These are phyloP conservation scores for Nasonia longicornis DNA, from an alignment of 1,140 invertebrate species.

Conservation along the genomic window DNA sequence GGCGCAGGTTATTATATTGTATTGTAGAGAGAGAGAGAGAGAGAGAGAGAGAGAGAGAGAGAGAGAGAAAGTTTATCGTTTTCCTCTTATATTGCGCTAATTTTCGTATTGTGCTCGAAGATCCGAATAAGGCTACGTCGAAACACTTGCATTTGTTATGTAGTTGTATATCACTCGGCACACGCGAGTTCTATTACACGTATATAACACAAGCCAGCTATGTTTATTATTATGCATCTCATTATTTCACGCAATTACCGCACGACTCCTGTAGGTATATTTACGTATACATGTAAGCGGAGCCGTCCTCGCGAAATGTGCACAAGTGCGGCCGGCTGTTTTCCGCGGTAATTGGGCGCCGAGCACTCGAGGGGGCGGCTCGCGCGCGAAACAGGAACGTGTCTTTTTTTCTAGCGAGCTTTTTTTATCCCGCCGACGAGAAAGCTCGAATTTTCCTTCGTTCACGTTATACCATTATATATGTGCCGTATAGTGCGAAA, in stretches of 20 bases:
- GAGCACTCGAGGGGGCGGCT: not conserved
- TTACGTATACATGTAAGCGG: not conserved
- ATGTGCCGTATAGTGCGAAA: not conserved
- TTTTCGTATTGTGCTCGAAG: not conserved
- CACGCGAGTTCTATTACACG: not conserved
- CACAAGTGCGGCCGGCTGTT: conserved; percentile 13
- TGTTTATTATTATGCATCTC: not conserved
- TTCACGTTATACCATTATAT: not conserved
- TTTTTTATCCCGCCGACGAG: not conserved
- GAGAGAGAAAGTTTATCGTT: not conserved
- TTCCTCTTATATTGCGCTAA: not conserved
- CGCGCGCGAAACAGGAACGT: not conserved
- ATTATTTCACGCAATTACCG: not conserved
- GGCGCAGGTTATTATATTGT: not conserved
- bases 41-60: not conserved
- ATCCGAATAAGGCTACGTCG: not conserved
- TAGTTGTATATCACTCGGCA: not conserved
- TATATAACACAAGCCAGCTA: not conserved
- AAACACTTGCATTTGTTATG: not conserved
- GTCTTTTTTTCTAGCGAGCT: conserved; percentile 8
- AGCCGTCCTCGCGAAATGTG: not conserved
- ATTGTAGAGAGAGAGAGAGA: not conserved
- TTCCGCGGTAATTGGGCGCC: conserved; percentile 36
- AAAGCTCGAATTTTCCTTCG: not conserved
- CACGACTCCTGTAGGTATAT: not conserved